phyloP scores from a whole-genome alignment of 2,113 vertebrate species.

The Caloenas nicobarica region DNA sequence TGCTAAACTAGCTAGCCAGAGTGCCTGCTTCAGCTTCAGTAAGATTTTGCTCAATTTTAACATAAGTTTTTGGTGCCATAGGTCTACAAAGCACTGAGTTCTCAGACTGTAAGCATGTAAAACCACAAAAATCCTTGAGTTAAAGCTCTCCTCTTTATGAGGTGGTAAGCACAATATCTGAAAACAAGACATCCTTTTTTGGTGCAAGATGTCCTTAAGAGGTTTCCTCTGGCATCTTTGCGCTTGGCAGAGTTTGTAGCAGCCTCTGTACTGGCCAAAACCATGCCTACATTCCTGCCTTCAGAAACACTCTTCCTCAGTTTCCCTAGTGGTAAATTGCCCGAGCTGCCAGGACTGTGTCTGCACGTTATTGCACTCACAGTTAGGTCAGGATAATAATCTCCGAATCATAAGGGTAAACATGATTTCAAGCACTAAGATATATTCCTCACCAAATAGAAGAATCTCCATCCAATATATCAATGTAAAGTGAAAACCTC shows the following conservation, averaged over 20 bases:
- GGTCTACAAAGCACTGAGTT: neutral
- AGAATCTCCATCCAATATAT: neutral
- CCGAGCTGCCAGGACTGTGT: neutral
- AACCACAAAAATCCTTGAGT: neutral
- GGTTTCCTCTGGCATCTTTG: neutral
- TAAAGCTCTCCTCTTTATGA: neutral
- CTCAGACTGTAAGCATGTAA: neutral
- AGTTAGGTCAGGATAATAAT: neutral
- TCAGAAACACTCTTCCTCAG: neutral
- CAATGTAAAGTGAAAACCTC: neutral
- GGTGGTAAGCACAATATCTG: neutral
- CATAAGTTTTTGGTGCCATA: neutral
- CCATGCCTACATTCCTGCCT: fast-evolving
- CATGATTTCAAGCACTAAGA: neutral
- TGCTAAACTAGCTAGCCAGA: neutral
- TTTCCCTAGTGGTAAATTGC: neutral
- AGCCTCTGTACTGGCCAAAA: neutral
- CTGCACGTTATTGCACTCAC: fast-evolving
- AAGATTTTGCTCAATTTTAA: neutral
- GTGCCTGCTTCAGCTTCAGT: neutral
- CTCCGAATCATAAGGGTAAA: neutral
- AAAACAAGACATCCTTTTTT: neutral
- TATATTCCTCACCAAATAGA: neutral
- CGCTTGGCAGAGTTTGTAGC: neutral
- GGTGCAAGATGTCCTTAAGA: neutral